A percentile compares a stretch with the other conserved stretches of the same genome.
Conservation (phyloP, 2,113 vertebrate species). For the Cebus imitator region DNA sequence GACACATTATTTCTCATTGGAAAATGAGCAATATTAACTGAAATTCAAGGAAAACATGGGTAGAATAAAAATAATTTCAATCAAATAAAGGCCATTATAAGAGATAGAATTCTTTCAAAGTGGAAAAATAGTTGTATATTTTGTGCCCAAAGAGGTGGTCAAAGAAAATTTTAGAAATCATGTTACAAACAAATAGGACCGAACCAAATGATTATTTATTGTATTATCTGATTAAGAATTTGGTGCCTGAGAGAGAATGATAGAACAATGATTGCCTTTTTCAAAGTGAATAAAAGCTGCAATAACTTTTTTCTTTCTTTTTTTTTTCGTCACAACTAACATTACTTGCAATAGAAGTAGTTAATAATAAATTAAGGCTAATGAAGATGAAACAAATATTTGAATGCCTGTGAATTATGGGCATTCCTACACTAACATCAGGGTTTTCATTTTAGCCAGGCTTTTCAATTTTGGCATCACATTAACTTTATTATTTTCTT, state of each 20-base stretch:
- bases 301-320: background rate
- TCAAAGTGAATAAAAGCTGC: constrained; percentile 20
- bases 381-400: constrained; percentile 50
- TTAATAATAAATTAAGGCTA: constrained; percentile 60
- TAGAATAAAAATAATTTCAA: constrained; percentile 45
- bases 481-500: constrained; percentile 34
- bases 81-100: constrained; percentile 36
- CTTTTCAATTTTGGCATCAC: constrained; percentile 52
- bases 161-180: constrained; percentile 46
- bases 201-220: background rate
- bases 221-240: constrained; percentile 34
- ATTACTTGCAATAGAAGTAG: background rate
- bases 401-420: constrained; percentile 61
- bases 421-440: constrained; percentile 1
- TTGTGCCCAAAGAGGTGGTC: background rate
- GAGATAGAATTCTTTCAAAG: background rate
- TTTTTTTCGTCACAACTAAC: constrained; percentile 28
- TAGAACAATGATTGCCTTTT: background rate
- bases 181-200: background rate
- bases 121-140: constrained; percentile 1
- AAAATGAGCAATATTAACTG: background rate
- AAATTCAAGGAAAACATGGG: background rate
- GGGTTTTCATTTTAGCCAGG: constrained; percentile 51
- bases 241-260: constrained; percentile 25
- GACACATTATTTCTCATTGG: background rate